Conservation (phyloP, 23 tunicate genomes). For the Clavelina lepadiformis region DNA sequence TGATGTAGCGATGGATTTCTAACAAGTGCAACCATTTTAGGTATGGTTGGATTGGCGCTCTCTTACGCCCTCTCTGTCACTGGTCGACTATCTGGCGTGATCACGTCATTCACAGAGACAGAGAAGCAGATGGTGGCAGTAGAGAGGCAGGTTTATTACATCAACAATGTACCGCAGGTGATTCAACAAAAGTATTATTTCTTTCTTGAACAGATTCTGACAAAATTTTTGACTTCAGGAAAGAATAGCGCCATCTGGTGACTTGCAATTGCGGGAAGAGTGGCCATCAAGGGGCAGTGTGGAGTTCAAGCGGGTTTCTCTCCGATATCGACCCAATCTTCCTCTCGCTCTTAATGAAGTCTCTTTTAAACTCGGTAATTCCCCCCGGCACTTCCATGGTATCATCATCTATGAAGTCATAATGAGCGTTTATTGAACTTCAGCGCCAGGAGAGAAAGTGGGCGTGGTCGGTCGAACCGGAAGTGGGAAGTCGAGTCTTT, state of each 20-base stretch:
- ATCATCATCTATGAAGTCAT: not conserved
- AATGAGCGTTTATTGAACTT: not conserved
- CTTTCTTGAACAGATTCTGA: too few species aligned
- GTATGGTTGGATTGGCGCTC: constrained; percentile 85
- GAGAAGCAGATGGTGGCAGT: constrained; percentile 96
- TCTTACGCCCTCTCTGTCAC: constrained; percentile 94
- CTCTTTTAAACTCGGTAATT: constrained; percentile 57
- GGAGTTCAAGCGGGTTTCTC: constrained; percentile 53
- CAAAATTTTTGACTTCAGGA: constrained; percentile 15
- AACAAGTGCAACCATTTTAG: constrained; percentile 5
- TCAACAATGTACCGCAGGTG: constrained; percentile 74
- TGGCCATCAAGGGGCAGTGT: constrained; percentile 63
- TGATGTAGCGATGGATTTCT: not conserved
- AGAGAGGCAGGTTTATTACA: constrained; percentile 83
- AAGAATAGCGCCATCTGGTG: constrained; percentile 6
- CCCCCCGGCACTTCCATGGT: not conserved
- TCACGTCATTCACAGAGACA: constrained; percentile 92
- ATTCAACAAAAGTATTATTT: not conserved
- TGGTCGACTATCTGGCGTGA: constrained; percentile 71
- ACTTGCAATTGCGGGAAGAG: constrained; percentile 7
- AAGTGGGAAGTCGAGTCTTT: constrained; percentile 84
- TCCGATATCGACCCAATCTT: constrained; percentile 54
- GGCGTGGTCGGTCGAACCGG: constrained; percentile 92
- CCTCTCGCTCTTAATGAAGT: constrained; percentile 59
- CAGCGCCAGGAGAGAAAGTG: constrained; percentile 76